Percentiles rank a stretch among this genome's conserved stretches.
phyloP scores from a whole-genome alignment of 2,113 vertebrate species.

The Mustela lutreola region DNA sequence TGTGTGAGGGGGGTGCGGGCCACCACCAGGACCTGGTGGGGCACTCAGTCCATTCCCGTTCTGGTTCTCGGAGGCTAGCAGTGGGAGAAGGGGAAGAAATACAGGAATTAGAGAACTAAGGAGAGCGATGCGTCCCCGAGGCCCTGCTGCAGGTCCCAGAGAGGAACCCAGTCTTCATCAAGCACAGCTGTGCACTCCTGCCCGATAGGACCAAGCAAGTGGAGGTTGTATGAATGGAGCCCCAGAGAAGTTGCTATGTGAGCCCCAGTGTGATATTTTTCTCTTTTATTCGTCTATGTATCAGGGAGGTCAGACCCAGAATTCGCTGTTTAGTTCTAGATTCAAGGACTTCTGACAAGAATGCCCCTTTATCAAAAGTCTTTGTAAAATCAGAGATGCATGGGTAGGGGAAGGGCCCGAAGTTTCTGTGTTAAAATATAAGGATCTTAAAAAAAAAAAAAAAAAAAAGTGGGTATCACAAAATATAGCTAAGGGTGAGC shows the following conservation, averaged over 20 bases:
- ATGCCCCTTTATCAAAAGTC: slow-evolving; percentile 31
- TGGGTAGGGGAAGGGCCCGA: background rate
- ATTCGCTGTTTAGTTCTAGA: slow-evolving; percentile 18
- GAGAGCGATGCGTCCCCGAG: background rate
- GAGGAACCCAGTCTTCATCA: background rate
- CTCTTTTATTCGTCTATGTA: background rate
- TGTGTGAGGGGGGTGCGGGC: slow-evolving; percentile 74
- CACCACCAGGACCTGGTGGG: slow-evolving; percentile 75
- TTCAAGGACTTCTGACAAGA: slow-evolving; percentile 27
- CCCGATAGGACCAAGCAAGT: background rate
- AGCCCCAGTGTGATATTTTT: background rate
- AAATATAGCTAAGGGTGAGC: background rate
- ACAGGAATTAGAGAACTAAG: slow-evolving; percentile 51
- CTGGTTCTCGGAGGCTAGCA: slow-evolving; percentile 86
- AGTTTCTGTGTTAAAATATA: slow-evolving; percentile 17
- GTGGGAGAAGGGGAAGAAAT: slow-evolving; percentile 67
- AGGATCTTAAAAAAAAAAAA: background rate
- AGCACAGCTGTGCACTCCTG: background rate
- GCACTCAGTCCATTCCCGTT: slow-evolving; percentile 89
- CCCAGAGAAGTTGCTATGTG: background rate
- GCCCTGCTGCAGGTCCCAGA: background rate
- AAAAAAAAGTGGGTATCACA: background rate
- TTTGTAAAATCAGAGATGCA: background rate
- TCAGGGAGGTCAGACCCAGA: background rate
- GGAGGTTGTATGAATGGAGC: background rate